A percentile compares a stretch with the other conserved stretches of the same genome.
phyloP scores from a whole-genome alignment of 2,797 vertebrate genomes.

The Hippocampus kuda region DNA sequence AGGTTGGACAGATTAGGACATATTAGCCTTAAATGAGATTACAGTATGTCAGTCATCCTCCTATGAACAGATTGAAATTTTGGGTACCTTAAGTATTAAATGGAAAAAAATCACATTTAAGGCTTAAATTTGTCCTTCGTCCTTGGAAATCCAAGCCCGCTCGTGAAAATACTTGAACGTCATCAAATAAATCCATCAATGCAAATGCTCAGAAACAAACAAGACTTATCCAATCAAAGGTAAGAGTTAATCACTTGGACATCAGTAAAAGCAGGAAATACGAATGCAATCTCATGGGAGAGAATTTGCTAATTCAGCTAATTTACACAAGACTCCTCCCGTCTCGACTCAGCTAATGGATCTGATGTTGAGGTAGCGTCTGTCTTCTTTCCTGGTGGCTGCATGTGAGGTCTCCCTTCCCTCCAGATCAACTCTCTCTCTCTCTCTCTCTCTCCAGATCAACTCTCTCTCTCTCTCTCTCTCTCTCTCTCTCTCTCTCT shows the following conservation, averaged over 20 bases:
- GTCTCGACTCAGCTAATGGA: slow-evolving; percentile 17
- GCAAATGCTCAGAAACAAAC: slow-evolving; percentile 14
- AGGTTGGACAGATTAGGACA: neutral
- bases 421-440: slow-evolving; percentile 25
- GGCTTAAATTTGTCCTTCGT: neutral
- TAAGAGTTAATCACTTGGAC: slow-evolving; percentile 29
- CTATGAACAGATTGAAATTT: neutral
- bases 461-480: too few species aligned
- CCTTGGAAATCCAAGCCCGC: slow-evolving; percentile 9
- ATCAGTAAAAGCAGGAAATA: slow-evolving; percentile 20
- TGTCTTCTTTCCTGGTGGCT: slow-evolving; percentile 51
- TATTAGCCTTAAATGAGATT: neutral
- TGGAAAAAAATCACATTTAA: neutral
- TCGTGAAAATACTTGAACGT: neutral
- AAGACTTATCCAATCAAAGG: slow-evolving; percentile 13
- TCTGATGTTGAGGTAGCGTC: slow-evolving; percentile 40
- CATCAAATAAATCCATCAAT: slow-evolving; percentile 9
- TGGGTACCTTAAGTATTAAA: neutral
- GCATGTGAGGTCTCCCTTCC: slow-evolving; percentile 23
- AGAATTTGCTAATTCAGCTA: neutral
- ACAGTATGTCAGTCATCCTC: neutral
- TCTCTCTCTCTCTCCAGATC: slow-evolving; percentile 12
- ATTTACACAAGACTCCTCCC: slow-evolving; percentile 9
- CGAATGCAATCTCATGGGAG: slow-evolving; percentile 14
- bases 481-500: too few species aligned